A percentile compares a stretch with the other conserved stretches of the same genome.
phyloP scores from a whole-genome alignment of 2,888 invertebrate genomes.

The Caenorhabditis sp. region DNA sequence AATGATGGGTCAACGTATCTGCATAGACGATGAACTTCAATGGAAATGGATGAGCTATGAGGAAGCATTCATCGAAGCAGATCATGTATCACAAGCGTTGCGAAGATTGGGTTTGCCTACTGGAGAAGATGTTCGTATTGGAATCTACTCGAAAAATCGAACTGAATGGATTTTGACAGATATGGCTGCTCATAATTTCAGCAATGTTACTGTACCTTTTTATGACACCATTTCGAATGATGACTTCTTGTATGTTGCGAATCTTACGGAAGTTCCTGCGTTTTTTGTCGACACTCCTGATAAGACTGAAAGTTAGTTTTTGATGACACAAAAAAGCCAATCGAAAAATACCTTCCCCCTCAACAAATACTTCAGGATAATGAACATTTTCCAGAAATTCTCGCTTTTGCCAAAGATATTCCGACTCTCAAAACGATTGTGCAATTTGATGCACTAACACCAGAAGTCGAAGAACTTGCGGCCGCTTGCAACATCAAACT shows the following conservation, averaged over 20 bases:
- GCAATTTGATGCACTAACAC: constrained; percentile 14
- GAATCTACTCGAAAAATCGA: constrained; percentile 36
- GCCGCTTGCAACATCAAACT: constrained; percentile 21
- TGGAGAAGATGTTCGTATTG: constrained; percentile 27
- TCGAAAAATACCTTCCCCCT: too few species aligned
- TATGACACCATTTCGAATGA: constrained; percentile 37
- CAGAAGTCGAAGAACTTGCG: constrained; percentile 16
- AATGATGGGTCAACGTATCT: constrained; percentile 31
- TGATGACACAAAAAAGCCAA: too few species aligned
- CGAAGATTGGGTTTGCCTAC: constrained; percentile 19
- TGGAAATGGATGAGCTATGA: constrained; percentile 39
- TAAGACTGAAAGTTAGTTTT: constrained; percentile 21
- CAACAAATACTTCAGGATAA: too few species aligned
- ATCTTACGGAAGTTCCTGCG: constrained; percentile 19
- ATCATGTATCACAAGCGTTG: constrained; percentile 24
- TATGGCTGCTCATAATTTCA: constrained; percentile 35
- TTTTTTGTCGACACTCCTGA: constrained; percentile 29
- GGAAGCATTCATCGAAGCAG: constrained; percentile 19
- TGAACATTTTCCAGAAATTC: constrained; percentile 19
- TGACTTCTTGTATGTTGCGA: constrained; percentile 28
- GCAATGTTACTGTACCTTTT: constrained; percentile 33
- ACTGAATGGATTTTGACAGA: constrained; percentile 31
- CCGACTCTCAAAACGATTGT: constrained; percentile 26
- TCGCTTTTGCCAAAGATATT: constrained; percentile 19
- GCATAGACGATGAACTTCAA: constrained; percentile 16